Conservation (phyloP, 2,113 vertebrate genomes). For the Passer domesticus region DNA sequence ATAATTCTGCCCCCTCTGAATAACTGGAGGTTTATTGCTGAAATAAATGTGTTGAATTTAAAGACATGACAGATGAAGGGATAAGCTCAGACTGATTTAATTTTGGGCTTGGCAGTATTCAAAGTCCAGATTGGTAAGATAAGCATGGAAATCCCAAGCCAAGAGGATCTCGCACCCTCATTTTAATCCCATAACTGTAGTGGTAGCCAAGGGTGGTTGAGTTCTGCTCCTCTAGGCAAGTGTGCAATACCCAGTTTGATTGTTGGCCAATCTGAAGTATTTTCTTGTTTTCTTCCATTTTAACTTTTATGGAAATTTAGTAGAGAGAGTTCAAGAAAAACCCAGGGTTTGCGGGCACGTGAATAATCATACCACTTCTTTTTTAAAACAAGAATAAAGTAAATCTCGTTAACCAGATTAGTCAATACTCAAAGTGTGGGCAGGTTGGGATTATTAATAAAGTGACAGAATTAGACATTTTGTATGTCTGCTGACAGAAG, state of each 20-base stretch:
- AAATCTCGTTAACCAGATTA: background rate
- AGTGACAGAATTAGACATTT: background rate
- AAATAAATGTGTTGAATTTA: background rate
- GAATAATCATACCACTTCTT: background rate
- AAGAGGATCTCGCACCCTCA: background rate
- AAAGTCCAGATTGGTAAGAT: background rate
- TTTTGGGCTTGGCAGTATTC: background rate
- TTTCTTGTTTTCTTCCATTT: background rate
- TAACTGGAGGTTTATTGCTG: background rate
- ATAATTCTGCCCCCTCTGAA: background rate
- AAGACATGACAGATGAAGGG: background rate
- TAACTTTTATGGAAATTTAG: background rate
- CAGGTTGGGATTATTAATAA: background rate
- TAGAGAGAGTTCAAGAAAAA: background rate
- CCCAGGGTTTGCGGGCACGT: background rate
- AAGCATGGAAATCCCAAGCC: background rate
- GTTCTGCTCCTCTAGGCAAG: background rate
- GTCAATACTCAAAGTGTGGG: background rate
- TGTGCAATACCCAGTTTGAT: background rate
- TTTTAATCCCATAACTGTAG: background rate
- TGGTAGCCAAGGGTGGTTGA: background rate
- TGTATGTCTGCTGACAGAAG: background rate
- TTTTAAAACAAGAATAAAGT: background rate
- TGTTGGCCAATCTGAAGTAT: background rate
- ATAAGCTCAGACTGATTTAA: background rate